Evolutionary conservation across 2,113 vertebrate species (phyloP).

Genomic region (Zootoca vivipara): DNA sequence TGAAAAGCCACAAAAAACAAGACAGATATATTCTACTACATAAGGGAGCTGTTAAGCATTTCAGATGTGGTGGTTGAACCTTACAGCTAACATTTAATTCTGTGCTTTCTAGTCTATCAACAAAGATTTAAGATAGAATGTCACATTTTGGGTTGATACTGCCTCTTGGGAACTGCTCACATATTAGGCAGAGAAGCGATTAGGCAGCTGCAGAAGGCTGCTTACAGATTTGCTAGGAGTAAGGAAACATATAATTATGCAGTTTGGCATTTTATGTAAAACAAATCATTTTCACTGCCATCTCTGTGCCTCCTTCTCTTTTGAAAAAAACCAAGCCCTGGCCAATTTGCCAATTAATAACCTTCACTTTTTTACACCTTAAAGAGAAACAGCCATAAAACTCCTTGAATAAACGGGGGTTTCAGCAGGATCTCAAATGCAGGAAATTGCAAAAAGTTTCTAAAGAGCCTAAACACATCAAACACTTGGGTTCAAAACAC

Average conservation of each 20-base stretch:
- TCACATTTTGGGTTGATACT: not conserved
- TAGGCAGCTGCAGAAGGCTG: not conserved
- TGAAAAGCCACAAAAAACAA: not conserved
- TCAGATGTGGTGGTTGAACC: not conserved
- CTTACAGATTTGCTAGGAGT: not conserved
- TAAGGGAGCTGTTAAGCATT: not conserved
- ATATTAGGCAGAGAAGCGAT: not conserved
- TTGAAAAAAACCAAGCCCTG: slow-evolving; percentile 9
- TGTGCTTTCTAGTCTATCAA: not conserved
- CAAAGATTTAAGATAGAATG: not conserved
- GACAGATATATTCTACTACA: not conserved
- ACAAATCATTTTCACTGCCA: slow-evolving; percentile 4
- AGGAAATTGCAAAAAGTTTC: not conserved
- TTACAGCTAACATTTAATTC: not conserved
- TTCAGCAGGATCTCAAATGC: not conserved
- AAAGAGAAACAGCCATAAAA: not conserved
- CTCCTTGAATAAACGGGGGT: not conserved
- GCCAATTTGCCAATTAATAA: not conserved
- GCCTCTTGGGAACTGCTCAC: not conserved
- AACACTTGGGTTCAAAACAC: not conserved
- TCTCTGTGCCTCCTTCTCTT: not conserved
- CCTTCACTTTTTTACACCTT: not conserved
- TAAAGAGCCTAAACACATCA: not conserved
- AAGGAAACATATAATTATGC: not conserved
- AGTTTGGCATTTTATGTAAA: not conserved